A percentile compares a stretch with the other conserved stretches of the same genome.
Conservation (phyloP, 2,797 vertebrate genomes). For the Oryzias sinensis region DNA sequence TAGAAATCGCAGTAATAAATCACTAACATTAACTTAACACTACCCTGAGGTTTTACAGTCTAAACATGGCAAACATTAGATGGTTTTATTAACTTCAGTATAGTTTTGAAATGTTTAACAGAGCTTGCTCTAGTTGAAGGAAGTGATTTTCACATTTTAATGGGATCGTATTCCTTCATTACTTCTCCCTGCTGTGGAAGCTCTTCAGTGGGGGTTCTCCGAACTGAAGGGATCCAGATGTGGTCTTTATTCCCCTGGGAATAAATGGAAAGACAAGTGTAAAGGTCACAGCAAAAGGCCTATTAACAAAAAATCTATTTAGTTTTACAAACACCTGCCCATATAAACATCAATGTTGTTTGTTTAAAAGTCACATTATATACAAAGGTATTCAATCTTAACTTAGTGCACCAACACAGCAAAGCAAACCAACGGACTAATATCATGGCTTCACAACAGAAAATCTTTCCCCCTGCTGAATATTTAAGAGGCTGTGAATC, state of each 20-base stretch:
- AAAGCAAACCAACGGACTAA: conserved; percentile 30
- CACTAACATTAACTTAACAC: conserved; percentile 8
- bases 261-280: conserved; percentile 30
- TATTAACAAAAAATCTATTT: conserved; percentile 12
- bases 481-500: conserved; percentile 23
- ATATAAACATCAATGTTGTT: conserved; percentile 60
- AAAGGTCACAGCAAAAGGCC: conserved; percentile 18
- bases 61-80: conserved; percentile 25
- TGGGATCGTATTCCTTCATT: conserved; percentile 15
- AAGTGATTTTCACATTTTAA: conserved; percentile 31
- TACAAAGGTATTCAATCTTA: conserved; percentile 1
- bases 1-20: conserved; percentile 21
- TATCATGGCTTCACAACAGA: conserved; percentile 27
- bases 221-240: conserved; percentile 57
- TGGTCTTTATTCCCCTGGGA: conserved; percentile 26
- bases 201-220: conserved; percentile 26
- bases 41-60: conserved; percentile 15
- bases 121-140: too few species aligned
- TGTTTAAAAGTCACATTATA: conserved; percentile 26
- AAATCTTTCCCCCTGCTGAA: conserved; percentile 27
- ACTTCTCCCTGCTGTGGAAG: conserved; percentile 37
- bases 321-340: conserved; percentile 17
- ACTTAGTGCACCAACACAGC: too few species aligned
- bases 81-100: conserved; percentile 11
- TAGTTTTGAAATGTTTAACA: conserved; percentile 10